Percentiles rank a stretch among this genome's conserved stretches.
phyloP scores from a whole-genome alignment of 2,888 invertebrate genomes.

The Sussaba pulchella region DNA sequence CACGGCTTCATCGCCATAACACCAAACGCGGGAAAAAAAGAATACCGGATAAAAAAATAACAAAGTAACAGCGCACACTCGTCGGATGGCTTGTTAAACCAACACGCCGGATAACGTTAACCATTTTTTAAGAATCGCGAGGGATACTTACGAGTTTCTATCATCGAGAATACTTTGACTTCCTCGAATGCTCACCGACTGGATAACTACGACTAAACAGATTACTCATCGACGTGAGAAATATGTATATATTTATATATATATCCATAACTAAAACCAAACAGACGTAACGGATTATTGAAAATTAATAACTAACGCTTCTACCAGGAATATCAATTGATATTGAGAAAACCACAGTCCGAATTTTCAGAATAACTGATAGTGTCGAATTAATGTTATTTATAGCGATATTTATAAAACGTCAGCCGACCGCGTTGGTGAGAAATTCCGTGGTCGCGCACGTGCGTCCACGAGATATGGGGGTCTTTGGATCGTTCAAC shows the following conservation, averaged over 20 bases:
- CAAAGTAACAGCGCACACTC: slow-evolving; percentile 34
- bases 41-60: neutral
- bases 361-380: no score
- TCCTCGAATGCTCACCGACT: slow-evolving; percentile 10
- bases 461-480: slow-evolving; percentile 59
- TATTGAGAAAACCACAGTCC: no score
- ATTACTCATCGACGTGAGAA: slow-evolving; percentile 13
- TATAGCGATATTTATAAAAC: slow-evolving; percentile 31
- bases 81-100: slow-evolving; percentile 54
- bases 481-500: slow-evolving; percentile 50
- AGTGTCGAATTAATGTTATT: slow-evolving; percentile 46
- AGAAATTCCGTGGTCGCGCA: slow-evolving; percentile 42
- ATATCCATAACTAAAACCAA: no score
- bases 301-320: no score
- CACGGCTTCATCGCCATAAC: slow-evolving; percentile 58
- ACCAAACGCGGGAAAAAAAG: neutral
- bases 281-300: no score
- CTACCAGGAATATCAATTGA: no score
- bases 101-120: slow-evolving; percentile 31
- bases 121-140: slow-evolving; percentile 51
- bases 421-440: slow-evolving; percentile 27
- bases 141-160: slow-evolving; percentile 38
- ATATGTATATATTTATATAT: neutral
- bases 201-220: slow-evolving; percentile 14
- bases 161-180: slow-evolving; percentile 40